Conservation (phyloP, 2,797 vertebrate species). For the Gymnoscopelus braueri region DNA sequence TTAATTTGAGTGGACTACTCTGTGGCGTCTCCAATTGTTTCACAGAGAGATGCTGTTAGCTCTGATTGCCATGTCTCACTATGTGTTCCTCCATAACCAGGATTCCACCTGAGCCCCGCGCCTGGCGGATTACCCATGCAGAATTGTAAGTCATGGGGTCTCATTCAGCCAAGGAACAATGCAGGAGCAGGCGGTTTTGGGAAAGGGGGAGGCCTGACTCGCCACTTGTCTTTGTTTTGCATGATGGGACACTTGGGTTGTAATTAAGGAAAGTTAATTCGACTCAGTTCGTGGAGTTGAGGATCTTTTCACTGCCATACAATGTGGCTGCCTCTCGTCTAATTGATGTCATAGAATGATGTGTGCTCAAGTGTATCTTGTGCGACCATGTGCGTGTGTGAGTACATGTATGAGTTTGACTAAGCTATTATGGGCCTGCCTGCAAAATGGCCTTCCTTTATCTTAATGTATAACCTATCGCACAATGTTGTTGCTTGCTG, state of each 20-base stretch:
- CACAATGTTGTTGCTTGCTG: too few species aligned
- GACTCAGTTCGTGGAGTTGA: slow-evolving; percentile 51
- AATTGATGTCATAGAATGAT: slow-evolving; percentile 60
- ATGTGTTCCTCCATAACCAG: slow-evolving; percentile 25
- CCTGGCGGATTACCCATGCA: slow-evolving; percentile 24
- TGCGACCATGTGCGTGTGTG: slow-evolving; percentile 11
- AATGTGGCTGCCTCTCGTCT: slow-evolving; percentile 50
- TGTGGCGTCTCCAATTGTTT: slow-evolving; percentile 4
- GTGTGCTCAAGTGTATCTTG: slow-evolving; percentile 45
- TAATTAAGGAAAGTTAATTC: slow-evolving; percentile 70
- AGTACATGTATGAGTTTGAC: slow-evolving; percentile 41
- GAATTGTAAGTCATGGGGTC: slow-evolving; percentile 37
- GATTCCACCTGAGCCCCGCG: slow-evolving; percentile 43
- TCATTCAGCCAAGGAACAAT: slow-evolving; percentile 46
- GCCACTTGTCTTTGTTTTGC: slow-evolving; percentile 47
- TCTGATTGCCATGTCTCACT: slow-evolving; percentile 41
- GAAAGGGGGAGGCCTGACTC: slow-evolving; percentile 14
- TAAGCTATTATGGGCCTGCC: slow-evolving; percentile 57
- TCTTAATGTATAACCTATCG: slow-evolving; percentile 8
- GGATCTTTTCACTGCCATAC: slow-evolving; percentile 61
- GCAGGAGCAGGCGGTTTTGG: slow-evolving; percentile 7
- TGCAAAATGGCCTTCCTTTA: slow-evolving; percentile 55
- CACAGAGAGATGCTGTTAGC: slow-evolving; percentile 22
- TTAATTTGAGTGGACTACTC: slow-evolving; percentile 38
- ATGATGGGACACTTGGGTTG: slow-evolving; percentile 32